Conservation (phyloP, 2,888 invertebrate species). For the Trisateles emortualis region DNA sequence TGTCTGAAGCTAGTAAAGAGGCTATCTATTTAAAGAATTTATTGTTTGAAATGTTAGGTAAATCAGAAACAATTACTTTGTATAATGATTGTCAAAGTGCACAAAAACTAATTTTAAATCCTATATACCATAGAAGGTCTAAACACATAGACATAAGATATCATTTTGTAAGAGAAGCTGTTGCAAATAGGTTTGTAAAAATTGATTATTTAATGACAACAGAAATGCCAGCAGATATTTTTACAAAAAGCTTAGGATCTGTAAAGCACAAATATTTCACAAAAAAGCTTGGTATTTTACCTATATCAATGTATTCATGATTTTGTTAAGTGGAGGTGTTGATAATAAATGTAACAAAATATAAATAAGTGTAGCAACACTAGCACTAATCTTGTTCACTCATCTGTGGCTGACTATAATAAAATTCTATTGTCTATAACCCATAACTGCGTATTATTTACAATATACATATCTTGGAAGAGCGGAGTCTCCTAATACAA, state of each 20-base stretch:
- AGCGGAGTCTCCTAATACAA: too few relatives aligned
- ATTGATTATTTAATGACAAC: background rate
- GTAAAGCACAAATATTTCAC: background rate
- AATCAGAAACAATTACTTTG: background rate
- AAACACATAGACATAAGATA: conserved; percentile 14
- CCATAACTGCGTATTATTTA: too few relatives aligned
- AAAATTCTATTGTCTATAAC: too few relatives aligned
- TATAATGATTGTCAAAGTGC: background rate
- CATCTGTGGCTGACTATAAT: too few relatives aligned
- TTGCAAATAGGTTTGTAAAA: background rate
- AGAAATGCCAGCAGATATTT: background rate
- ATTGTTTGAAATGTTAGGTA: conserved; percentile 6
- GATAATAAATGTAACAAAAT: background rate
- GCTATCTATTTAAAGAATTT: conserved; percentile 19
- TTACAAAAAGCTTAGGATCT: background rate
- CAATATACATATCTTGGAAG: too few relatives aligned
- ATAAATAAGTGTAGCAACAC: too few relatives aligned
- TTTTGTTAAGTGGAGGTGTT: conserved; percentile 4
- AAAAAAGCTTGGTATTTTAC: background rate
- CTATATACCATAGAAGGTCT: conserved; percentile 2
- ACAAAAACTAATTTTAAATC: conserved; percentile 1
- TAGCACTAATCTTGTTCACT: too few relatives aligned
- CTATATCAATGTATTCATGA: background rate
- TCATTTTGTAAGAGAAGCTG: conserved; percentile 14
- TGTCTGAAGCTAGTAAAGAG: conserved; percentile 23